phyloP scores from a whole-genome alignment of 2,113 vertebrate species.

The Mastomys coucha region DNA sequence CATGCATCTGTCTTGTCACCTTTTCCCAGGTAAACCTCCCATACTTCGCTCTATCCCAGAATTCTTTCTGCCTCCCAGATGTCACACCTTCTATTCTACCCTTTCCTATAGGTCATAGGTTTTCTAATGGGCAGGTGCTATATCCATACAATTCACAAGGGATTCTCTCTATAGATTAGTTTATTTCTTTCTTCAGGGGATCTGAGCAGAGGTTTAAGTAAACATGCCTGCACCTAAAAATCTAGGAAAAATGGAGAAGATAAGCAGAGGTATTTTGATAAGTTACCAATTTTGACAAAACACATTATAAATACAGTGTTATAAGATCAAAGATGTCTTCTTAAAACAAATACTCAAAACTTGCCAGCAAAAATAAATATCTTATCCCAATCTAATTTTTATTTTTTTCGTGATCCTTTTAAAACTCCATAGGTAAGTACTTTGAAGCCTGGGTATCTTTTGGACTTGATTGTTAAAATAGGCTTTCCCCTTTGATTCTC shows the following conservation, averaged over 20 bases:
- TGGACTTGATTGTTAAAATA: neutral
- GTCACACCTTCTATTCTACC: no score
- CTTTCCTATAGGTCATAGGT: no score
- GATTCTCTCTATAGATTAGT: neutral
- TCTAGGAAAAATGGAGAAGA: neutral
- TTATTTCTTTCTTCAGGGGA: neutral
- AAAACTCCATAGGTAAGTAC: neutral
- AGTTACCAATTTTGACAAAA: neutral
- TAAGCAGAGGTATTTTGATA: neutral
- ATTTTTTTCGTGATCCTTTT: neutral
- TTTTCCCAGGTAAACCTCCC: no score
- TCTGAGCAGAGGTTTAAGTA: neutral
- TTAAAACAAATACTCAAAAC: conserved; percentile 28
- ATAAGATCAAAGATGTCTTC: neutral
- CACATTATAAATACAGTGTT: neutral
- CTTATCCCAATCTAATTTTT: neutral
- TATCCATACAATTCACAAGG: no score
- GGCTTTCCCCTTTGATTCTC: neutral
- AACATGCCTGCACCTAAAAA: neutral
- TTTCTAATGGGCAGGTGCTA: no score
- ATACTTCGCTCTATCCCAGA: no score
- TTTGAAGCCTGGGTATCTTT: neutral
- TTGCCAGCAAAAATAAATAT: neutral
- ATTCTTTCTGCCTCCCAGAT: no score
- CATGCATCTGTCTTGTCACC: no score